Base-by-base conservation (phyloP, 2,113 vertebrate genomes). In the Solenodon paradoxus region DNA sequence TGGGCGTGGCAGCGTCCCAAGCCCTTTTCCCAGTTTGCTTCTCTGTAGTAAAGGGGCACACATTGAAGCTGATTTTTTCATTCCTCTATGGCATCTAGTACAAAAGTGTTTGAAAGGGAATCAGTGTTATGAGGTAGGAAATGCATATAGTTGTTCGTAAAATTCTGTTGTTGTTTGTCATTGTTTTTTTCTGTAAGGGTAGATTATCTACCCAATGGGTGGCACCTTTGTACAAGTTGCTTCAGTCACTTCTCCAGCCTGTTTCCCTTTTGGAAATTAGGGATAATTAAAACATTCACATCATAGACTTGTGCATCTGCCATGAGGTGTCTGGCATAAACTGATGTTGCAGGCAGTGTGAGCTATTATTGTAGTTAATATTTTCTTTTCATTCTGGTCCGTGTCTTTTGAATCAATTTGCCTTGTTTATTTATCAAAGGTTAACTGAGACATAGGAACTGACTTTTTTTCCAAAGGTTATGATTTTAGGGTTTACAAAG, bases 211-310 rank as follows among this genome's bases (percentile, higher is more conserved):
- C 49, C 7, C 13, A 40, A 26, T 64, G 59, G 24, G 22, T 69
- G 57, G 59, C 71, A 71, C 3, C 64, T 38, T 91, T 61, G 30
- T 8, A 22, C 17, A 10, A 30, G 24, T 92, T 92, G 32, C 51
- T 89, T 93, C n/a, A n/a, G n/a, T n/a, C 6, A 59, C 28, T 59
- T 71, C n/a, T 71, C 7, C 81, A 77, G 53, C 59, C 38, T 42
- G 32, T 75, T 93, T 89, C 88, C 96, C 28, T 38, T 66, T 68
- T 87, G 61, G 63, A 83, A 95, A 89, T 77, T 88, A 51, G 69
- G 38, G 24, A 20, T 38, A 74, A 78, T 88, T 69, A 88, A 95
- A 90, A 81, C 47, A 59, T 32, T 22, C 78, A 15, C 16, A n/a
- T 89, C 30, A 28, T 64, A 12, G 55, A 13, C 45, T 86, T 92